Percentiles rank a stretch among this genome's conserved stretches.
Conservation (phyloP, 2,113 vertebrate species). For the Osmerus mordax region DNA sequence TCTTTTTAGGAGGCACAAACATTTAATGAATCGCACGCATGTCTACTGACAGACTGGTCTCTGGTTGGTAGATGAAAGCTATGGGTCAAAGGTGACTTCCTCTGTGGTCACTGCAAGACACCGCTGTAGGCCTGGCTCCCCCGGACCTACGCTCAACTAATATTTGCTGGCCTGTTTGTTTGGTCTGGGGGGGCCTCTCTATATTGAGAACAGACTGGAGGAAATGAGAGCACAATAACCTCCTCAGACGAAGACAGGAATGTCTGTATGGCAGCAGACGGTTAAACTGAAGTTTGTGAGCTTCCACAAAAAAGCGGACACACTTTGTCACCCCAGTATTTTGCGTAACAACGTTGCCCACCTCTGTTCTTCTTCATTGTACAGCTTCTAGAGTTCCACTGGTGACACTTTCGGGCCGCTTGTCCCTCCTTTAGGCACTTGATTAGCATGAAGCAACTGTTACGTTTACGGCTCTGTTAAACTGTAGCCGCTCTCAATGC, state of each 20-base stretch:
- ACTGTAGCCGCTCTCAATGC: not conserved
- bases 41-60: not conserved
- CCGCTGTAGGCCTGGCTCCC: not conserved
- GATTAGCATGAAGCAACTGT: not conserved
- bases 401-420: not conserved
- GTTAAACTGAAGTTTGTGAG: not conserved
- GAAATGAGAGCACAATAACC: constrained; percentile 33
- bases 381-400: no score
- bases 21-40: no score
- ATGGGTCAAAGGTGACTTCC: constrained; percentile 47
- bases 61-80: constrained; percentile 16
- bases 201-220: constrained; percentile 25
- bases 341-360: not conserved
- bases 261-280: not conserved
- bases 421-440: not conserved
- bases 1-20: no score
- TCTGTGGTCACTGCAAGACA: constrained; percentile 47
- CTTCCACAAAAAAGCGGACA: not conserved
- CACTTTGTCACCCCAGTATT: not conserved
- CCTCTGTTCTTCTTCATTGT: no score
- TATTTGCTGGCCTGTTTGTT: constrained; percentile 42
- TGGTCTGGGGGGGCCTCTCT: constrained; percentile 34
- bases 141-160: constrained; percentile 34
- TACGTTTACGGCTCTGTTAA: not conserved
- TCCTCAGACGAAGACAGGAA: constrained; percentile 9